phyloP scores from a whole-genome alignment of 2,888 invertebrate genomes.

The Cephus pygmeus region DNA sequence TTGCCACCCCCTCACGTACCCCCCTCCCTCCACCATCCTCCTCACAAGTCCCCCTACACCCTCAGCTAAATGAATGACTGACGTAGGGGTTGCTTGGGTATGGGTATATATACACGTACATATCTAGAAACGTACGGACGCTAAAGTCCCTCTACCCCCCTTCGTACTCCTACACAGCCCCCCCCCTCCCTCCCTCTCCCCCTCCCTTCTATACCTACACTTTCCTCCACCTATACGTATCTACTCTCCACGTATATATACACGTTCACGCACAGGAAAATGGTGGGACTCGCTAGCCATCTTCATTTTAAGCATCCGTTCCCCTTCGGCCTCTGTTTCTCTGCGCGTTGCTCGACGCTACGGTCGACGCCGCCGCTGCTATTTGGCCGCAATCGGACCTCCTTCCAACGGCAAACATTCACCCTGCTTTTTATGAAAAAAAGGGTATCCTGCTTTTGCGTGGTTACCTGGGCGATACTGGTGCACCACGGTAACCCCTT shows the following conservation, averaged over 20 bases:
- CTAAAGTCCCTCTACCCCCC: constrained; percentile 26
- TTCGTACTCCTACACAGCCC: constrained; percentile 16
- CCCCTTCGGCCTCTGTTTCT: constrained; percentile 29
- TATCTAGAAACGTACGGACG: constrained; percentile 27
- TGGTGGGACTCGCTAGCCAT: constrained; percentile 70
- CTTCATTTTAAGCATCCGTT: constrained; percentile 68
- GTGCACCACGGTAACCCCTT: not conserved
- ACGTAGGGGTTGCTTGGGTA: constrained; percentile 56
- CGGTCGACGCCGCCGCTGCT: constrained; percentile 39
- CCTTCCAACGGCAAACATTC: constrained; percentile 32
- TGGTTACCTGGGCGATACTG: not conserved
- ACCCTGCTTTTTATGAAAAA: not conserved
- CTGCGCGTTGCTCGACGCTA: constrained; percentile 13
- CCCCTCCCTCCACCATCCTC: not conserved
- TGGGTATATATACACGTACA: constrained; percentile 45
- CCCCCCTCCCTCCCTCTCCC: constrained; percentile 38
- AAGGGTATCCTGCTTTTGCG: not conserved
- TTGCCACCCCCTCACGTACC: constrained; percentile 36
- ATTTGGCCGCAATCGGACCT: constrained; percentile 57
- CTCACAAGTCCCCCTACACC: constrained; percentile 12
- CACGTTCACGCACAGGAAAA: constrained; percentile 55
- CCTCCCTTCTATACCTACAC: constrained; percentile 46
- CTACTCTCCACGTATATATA: constrained; percentile 7
- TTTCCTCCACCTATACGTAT: constrained; percentile 69
- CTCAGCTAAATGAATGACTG: constrained; percentile 65